phyloP scores from a whole-genome alignment of 2,888 invertebrate species.

The Papilio elwesi region DNA sequence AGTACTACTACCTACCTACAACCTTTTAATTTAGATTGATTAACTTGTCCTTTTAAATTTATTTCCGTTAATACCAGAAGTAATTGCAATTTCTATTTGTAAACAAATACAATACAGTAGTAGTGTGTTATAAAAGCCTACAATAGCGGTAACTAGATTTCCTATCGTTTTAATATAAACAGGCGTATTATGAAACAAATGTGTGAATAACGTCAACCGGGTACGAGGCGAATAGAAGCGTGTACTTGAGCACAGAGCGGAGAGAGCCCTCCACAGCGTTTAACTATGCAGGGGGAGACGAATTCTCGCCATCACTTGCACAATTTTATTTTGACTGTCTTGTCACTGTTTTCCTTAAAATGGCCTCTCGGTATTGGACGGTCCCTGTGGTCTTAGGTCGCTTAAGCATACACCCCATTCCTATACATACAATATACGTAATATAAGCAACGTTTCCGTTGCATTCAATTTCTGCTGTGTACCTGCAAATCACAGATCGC shows the following conservation, averaged over 20 bases:
- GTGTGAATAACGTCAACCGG: constrained; percentile 37
- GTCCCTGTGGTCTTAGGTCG: constrained; percentile 45
- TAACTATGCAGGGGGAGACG: neutral
- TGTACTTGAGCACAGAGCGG: constrained; percentile 40
- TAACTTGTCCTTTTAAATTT: neutral
- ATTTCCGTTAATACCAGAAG: neutral
- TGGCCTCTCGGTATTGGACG: constrained; percentile 46
- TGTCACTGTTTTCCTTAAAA: too few relatives aligned
- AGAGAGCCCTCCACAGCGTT: constrained; percentile 36
- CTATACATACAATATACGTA: constrained; percentile 56
- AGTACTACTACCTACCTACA: too few relatives aligned
- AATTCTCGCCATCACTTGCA: neutral
- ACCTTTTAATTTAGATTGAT: too few relatives aligned
- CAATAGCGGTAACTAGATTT: too few relatives aligned
- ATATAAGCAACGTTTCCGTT: constrained; percentile 64
- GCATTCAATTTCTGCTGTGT: constrained; percentile 47
- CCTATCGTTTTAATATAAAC: too few relatives aligned
- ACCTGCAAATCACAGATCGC: constrained; percentile 46
- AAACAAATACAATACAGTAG: too few relatives aligned
- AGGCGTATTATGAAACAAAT: too few relatives aligned
- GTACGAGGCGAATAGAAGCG: constrained; percentile 23
- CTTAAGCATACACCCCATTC: constrained; percentile 53
- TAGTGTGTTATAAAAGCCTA: too few relatives aligned
- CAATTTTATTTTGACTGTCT: neutral
- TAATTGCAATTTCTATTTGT: too few relatives aligned